Percentiles rank a stretch among this genome's conserved stretches.
Conservation (phyloP, 2,797 vertebrate species). For the Sebastes aleutianus region DNA sequence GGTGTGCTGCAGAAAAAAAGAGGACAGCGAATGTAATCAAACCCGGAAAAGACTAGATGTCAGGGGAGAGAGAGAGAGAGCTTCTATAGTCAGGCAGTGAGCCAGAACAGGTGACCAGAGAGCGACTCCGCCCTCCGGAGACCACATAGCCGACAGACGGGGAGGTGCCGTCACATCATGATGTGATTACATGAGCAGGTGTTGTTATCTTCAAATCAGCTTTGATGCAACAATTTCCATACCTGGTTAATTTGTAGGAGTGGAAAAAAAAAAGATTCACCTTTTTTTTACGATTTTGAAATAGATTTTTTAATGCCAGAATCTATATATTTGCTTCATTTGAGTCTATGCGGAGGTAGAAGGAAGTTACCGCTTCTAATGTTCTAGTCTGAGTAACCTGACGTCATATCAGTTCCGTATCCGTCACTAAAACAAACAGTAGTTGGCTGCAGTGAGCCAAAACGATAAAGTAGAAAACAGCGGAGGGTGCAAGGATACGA, state of each 20-base stretch:
- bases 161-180: not conserved
- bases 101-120: slow-evolving; percentile 25
- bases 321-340: too few species aligned
- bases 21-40: not conserved
- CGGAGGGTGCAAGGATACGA: too few species aligned
- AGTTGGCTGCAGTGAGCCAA: too few species aligned
- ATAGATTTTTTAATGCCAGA: too few species aligned
- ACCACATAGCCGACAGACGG: not conserved
- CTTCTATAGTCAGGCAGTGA: not conserved
- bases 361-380: too few species aligned
- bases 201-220: not conserved
- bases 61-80: not conserved
- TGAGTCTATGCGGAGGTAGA: too few species aligned
- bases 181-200: not conserved
- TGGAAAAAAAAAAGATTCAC: too few species aligned
- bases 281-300: too few species aligned
- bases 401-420: too few species aligned
- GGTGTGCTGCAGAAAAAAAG: not conserved
- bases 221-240: not conserved
- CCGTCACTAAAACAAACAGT: too few species aligned
- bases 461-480: too few species aligned
- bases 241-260: not conserved
- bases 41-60: not conserved
- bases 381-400: too few species aligned
- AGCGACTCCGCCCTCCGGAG: slow-evolving; percentile 12